phyloP scores from a whole-genome alignment of 2,797 vertebrate genomes.

The Sebastes dallii region DNA sequence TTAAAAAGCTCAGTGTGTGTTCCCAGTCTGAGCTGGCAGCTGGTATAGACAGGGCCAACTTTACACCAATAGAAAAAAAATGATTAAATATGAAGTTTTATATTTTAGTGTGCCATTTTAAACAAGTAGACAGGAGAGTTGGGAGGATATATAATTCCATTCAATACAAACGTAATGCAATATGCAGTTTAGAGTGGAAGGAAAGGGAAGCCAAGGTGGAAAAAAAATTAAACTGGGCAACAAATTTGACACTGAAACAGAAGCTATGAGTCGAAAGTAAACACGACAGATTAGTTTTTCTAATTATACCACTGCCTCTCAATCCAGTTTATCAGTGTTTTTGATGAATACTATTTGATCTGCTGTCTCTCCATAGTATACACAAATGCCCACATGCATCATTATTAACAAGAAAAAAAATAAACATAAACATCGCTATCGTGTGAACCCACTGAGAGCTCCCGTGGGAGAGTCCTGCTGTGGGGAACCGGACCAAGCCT shows the following conservation, averaged over 20 bases:
- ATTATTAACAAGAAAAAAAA: conserved; percentile 33
- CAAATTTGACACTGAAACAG: conserved; percentile 1
- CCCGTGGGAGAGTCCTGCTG: conserved; percentile 61
- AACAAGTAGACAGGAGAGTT: conserved; percentile 49
- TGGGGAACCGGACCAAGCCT: conserved; percentile 71
- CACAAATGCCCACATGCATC: conserved; percentile 30
- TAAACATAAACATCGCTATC: conserved; percentile 42
- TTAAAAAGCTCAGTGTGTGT: conserved; percentile 70
- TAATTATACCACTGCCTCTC: background rate
- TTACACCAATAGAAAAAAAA: conserved; percentile 35
- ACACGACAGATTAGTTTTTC: conserved; percentile 3
- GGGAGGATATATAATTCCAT: conserved; percentile 28
- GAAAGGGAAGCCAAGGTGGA: background rate
- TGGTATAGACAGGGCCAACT: conserved; percentile 29
- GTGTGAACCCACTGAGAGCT: conserved; percentile 58
- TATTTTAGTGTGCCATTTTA: conserved; percentile 54
- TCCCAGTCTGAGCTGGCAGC: conserved; percentile 64
- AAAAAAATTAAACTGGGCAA: background rate
- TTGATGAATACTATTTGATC: conserved; percentile 13
- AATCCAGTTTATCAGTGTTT: conserved; percentile 13
- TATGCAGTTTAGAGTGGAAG: background rate
- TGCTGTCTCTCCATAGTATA: background rate
- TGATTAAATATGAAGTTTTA: conserved; percentile 49
- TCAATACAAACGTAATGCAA: conserved; percentile 28
- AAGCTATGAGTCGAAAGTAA: background rate